Evolutionary conservation across 2,888 invertebrate species (phyloP).

Genomic region (Conomelus anceps): DNA sequence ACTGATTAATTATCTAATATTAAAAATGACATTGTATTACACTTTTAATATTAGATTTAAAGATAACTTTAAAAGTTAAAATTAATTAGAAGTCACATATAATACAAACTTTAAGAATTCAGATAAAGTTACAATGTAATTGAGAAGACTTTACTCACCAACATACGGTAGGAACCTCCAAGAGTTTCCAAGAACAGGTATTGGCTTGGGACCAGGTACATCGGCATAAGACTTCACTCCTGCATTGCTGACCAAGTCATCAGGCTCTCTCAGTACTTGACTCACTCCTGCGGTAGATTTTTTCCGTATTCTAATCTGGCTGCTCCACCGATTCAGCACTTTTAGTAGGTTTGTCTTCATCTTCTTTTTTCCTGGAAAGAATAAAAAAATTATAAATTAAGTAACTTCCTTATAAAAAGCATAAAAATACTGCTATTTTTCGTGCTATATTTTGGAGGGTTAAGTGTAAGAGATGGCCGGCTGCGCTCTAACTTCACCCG

Average conservation of each 20-base stretch:
- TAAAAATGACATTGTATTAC: too few relatives aligned
- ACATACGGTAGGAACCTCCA: constrained; percentile 51
- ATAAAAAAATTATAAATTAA: not conserved
- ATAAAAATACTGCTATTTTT: too few relatives aligned
- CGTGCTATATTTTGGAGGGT: too few relatives aligned
- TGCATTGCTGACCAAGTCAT: not conserved
- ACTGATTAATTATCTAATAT: too few relatives aligned
- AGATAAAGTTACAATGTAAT: not conserved
- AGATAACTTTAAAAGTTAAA: too few relatives aligned
- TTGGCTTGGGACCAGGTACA: constrained; percentile 71
- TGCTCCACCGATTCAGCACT: not conserved
- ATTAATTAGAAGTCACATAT: too few relatives aligned
- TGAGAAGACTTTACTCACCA: constrained; percentile 28
- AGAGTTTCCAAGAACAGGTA: constrained; percentile 73
- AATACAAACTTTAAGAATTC: too few relatives aligned
- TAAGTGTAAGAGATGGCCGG: too few relatives aligned
- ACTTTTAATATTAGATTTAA: too few relatives aligned
- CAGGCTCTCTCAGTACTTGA: not conserved
- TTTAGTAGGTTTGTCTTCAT: not conserved
- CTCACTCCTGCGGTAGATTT: not conserved
- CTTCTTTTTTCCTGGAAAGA: not conserved
- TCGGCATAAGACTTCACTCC: constrained; percentile 59
- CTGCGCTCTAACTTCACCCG: too few relatives aligned
- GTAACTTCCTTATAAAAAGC: too few relatives aligned
- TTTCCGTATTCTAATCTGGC: not conserved